Percentiles rank a stretch among this genome's conserved stretches.
Conservation (phyloP, 2,797 vertebrate genomes). For the Pseudocheirus occidentalis region DNA sequence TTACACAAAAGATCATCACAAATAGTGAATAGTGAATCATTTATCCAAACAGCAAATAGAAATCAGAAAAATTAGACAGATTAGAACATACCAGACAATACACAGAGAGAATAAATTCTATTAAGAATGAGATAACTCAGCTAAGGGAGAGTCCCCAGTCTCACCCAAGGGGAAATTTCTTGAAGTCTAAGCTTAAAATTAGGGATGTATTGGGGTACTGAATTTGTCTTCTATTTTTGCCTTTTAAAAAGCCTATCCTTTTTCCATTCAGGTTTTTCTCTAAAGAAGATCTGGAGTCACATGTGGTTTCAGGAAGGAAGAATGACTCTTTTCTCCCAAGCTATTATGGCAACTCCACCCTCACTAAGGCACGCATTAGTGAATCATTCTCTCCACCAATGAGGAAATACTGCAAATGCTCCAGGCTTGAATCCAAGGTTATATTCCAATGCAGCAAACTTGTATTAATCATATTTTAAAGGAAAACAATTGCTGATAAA, state of each 20-base stretch:
- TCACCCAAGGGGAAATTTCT: not conserved
- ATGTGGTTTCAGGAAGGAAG: not conserved
- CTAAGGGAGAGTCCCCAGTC: not conserved
- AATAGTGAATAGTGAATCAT: not conserved
- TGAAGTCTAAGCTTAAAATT: not conserved
- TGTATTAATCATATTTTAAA: not conserved
- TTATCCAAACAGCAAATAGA: not conserved
- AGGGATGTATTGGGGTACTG: not conserved
- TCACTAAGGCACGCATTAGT: not conserved
- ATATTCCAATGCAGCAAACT: not conserved
- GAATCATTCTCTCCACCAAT: slow-evolving; percentile 1
- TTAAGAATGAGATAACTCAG: not conserved
- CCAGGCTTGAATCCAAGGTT: not conserved
- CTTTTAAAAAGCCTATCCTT: not conserved
- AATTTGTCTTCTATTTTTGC: not conserved
- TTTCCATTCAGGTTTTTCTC: not conserved
- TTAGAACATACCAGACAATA: not conserved
- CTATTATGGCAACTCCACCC: not conserved
- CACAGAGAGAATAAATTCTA: not conserved
- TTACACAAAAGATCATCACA: not conserved
- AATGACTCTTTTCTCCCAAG: not conserved
- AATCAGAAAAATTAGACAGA: not conserved
- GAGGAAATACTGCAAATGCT: not conserved
- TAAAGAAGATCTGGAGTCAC: not conserved
- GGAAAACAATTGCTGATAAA: not conserved